Base-by-base conservation (phyloP, 2,888 invertebrate species). In the Orthosia incerta region DNA sequence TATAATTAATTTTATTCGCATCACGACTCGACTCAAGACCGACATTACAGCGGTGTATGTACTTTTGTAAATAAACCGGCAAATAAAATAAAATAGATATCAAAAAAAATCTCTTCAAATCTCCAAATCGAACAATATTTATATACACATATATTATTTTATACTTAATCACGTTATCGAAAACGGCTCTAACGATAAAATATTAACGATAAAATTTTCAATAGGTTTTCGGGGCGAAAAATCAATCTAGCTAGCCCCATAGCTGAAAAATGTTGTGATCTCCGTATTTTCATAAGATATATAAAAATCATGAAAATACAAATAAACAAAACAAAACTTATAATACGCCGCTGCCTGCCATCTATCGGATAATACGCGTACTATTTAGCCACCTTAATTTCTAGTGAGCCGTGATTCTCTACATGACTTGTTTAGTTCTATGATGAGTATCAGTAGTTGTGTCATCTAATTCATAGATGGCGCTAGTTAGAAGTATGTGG, bases 401-500 rank as follows among this genome's bases (percentile, higher is more conserved):
- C 48, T 39, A 66, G 20, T 3, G 7, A 13, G 18, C 26, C 7
- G 2, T 23, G 1, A 5, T 5, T 51, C 3, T 13, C 4, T 9
- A 16, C 0, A 16, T 13, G 9, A 3, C 23, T 11, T n/a, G 15
- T 20, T 76, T 13, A 7, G 2, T 15, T 65, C 7, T 26, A 46
- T 9, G 15, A 46, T 9, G 15, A 57, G 23, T 45, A 16, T 20
- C 20, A 12, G 57, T n/a, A 53, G 70, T 67, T 82, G 66, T 55
- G 16, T 3, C 0, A 18, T 23, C 0, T 7, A 15, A 61, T 20
- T 51, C 51, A 79, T 71, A 81, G 79, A 80, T 80, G 79, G 82
- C 79, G 50, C 46, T 71, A 45, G 11, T n/a, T 13, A 0, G 13
- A 39, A 45, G 45, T 50, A 7, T 15, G 12, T 13, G 9, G 2